Conservation (phyloP, 2,888 invertebrate genomes). For the Ennomos erosarius region DNA sequence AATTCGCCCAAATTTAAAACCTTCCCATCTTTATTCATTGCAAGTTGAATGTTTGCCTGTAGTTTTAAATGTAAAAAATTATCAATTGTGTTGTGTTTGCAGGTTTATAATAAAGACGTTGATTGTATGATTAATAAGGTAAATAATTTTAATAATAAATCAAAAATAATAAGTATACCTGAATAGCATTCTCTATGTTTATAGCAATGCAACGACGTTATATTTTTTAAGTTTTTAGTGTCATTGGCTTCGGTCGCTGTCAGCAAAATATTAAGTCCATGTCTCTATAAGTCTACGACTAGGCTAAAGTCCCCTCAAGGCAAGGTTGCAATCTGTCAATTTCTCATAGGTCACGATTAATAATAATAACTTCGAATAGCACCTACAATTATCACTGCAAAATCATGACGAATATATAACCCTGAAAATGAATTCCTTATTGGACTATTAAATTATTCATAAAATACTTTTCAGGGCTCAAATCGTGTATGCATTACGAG, state of each 20-base stretch:
- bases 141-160: constrained; percentile 48
- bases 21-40: neutral
- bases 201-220: too few relatives aligned
- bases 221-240: too few relatives aligned
- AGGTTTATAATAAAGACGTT: constrained; percentile 71
- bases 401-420: constrained; percentile 21
- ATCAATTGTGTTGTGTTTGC: constrained; percentile 45
- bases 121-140: constrained; percentile 69
- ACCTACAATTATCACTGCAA: constrained; percentile 11
- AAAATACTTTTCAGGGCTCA: constrained; percentile 58
- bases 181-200: too few relatives aligned
- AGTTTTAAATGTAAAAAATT: too few relatives aligned
- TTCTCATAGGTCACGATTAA: constrained; percentile 22
- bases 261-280: too few relatives aligned
- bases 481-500: constrained; percentile 56
- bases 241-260: too few relatives aligned
- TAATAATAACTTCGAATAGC: constrained; percentile 7
- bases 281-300: neutral
- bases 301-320: constrained; percentile 15
- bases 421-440: constrained; percentile 24
- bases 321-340: constrained; percentile 11
- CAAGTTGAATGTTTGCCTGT: constrained; percentile 4
- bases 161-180: too few relatives aligned
- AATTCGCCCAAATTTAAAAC: too few relatives aligned
- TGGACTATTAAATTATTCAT: constrained; percentile 13